Percentiles rank a stretch among this genome's conserved stretches.
Conservation (phyloP, 2,797 vertebrate species). For the Setipinna tenuifilis region DNA sequence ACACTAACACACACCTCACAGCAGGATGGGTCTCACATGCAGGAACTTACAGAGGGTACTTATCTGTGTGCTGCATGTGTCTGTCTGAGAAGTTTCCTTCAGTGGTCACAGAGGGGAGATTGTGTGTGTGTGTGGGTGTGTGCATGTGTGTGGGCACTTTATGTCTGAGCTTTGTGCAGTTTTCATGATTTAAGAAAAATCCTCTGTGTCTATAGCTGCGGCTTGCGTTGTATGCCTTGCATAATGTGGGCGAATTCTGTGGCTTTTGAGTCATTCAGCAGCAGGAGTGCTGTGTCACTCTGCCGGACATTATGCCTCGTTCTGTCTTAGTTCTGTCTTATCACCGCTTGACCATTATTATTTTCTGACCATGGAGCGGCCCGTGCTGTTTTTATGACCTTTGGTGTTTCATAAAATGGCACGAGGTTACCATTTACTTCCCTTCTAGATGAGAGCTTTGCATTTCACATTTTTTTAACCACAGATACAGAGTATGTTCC, state of each 20-base stretch:
- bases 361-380: background rate
- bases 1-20: background rate
- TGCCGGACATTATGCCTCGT: background rate
- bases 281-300: background rate
- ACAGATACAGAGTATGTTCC: background rate
- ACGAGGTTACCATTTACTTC: background rate
- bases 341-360: background rate
- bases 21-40: background rate
- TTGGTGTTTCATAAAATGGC: background rate
- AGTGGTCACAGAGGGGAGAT: background rate
- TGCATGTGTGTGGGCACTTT: background rate
- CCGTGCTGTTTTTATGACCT: background rate
- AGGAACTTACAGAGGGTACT: background rate
- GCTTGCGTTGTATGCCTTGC: background rate
- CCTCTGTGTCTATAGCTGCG: background rate
- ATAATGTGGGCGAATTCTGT: background rate
- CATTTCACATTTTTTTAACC: too few relatives aligned
- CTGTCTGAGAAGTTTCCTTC: background rate
- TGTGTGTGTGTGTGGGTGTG: background rate
- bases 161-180: background rate
- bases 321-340: background rate
- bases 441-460: background rate
- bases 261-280: background rate
- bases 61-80: background rate
- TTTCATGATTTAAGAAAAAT: background rate